Conservation (phyloP, 2,113 vertebrate genomes). For the Laterallus jamaicensis region DNA sequence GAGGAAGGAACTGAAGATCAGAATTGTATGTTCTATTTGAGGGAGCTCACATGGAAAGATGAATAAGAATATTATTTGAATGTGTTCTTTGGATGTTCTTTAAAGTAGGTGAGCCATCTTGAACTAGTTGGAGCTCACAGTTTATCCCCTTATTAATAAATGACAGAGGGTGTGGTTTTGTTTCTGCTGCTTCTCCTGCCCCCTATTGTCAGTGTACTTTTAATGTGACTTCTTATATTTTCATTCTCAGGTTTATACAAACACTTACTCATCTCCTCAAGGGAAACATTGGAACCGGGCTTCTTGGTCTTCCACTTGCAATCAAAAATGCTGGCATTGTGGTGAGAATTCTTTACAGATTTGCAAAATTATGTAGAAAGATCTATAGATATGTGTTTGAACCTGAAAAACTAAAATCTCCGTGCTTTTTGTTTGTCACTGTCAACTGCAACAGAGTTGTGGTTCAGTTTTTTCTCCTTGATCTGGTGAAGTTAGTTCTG, state of each 20-base stretch:
- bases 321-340: constrained; percentile 87
- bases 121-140: neutral
- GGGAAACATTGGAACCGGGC: constrained; percentile 88
- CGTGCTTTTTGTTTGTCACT: neutral
- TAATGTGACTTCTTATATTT: neutral
- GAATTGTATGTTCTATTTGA: neutral
- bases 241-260: constrained; percentile 80
- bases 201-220: neutral
- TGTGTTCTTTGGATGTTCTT: neutral
- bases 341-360: constrained; percentile 70
- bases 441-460: neutral
- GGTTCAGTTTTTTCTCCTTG: neutral
- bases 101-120: neutral
- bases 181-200: neutral
- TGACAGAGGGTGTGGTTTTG: neutral
- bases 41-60: neutral
- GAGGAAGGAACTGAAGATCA: neutral
- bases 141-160: neutral
- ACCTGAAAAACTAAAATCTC: neutral
- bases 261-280: constrained; percentile 88
- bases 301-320: constrained; percentile 87
- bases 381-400: neutral
- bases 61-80: neutral
- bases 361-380: neutral
- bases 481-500: neutral